Base-by-base conservation (phyloP, 2,113 vertebrate species). In the Leptobrachium ailaonicum region DNA sequence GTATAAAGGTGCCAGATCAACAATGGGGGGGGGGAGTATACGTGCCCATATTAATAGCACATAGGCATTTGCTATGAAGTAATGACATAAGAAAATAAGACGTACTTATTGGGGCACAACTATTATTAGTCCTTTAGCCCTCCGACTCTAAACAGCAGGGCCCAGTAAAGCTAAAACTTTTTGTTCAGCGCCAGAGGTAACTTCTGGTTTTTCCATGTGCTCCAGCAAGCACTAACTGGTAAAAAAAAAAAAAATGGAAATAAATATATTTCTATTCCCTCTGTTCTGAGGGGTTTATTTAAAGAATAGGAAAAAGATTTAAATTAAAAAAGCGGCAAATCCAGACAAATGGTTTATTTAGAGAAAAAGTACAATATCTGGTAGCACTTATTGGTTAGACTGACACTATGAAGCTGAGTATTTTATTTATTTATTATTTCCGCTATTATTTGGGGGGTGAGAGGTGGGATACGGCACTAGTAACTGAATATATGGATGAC, bases 141-240 rank as follows among this genome's bases (percentile, higher is more conserved):
- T 97, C 92, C 93, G 97, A 99, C 97, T 98, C 97, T 99, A 99
- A 99, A 99, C 93, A 95, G 95, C 92, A 96, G 96, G 95, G 94
- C 95, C 93, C 94, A 93, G 93, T 92, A 95, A 87, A 84, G 86
- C 82, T 82, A 88, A 83, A 83, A 87, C 63, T 63, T 81, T 64
- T 56, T 41, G 20, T 32, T 12, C 42, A 60, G 45, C 66, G 41
- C 63, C 71, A 73, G 78, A 73, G 42, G 14, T 60, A 41, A 44
- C 53, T 71, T 80, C 67, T 50, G 63, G 60, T 80, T 81, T 80
- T 71, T 69, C 53, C 32, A 66, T 81, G 66, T 60, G 72, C 64
- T 40, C 20, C 63, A 53, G 3, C 71, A 66, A 41, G 72, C 41
- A 56, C 79, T 81, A 90, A 92, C 86, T 90, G 92, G 91, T 92